Base-by-base conservation (phyloP, 2,113 vertebrate species). In the Nycticryphes semicollaris region DNA sequence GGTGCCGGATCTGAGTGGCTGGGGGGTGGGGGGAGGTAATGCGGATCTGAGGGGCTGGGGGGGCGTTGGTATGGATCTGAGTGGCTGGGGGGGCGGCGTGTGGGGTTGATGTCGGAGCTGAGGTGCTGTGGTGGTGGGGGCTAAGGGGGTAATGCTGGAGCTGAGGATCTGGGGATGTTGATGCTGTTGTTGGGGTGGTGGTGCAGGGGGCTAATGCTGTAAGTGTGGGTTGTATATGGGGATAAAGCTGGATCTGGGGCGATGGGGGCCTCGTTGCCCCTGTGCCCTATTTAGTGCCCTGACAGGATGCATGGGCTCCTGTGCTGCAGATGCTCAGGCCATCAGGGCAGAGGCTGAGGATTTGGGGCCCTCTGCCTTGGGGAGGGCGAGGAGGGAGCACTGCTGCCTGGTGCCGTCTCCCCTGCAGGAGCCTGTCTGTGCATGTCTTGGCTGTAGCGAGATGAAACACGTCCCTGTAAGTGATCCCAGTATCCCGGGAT, bases 401-500 rank as follows among this genome's bases (percentile, higher is more conserved):
- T 48, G 51, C 33, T 53, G 9, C n/a, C 45, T 25, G 37, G 33
- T 33, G 47, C 16, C 70, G 19, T 14, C 21, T 35, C 43, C 35
- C 21, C 27, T 4, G 25, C 63, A 17, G 21, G 51, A 45, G 28
- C 70, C 41, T 43, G 53, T 9, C 60, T 7, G 43, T 45, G 48
- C 72, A 3, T 8, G 63, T 14, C 27, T 24, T 17, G 24, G 48
- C 69, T 39, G 43, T 23, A 1, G 2, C 3, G 5, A 12, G 33
- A 7, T 11, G n/a, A 5, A 25, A 3, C 28, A 3, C 3, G 10
- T 8, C 69, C 28, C 35, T 12, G 21, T 6, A 56, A 27, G 82
- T 9, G 31, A 2, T 37, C 6, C 41, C 2, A 8, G 72, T 1
- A 1, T 9, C 10, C 20, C 3, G 3, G 39, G 14, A 28, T 11